A percentile compares a stretch with the other conserved stretches of the same genome.
These are phyloP conservation scores for Himalopsyche japonica DNA, from an alignment of 2,888 invertebrate genomes.

Conservation along the genomic window DNA sequence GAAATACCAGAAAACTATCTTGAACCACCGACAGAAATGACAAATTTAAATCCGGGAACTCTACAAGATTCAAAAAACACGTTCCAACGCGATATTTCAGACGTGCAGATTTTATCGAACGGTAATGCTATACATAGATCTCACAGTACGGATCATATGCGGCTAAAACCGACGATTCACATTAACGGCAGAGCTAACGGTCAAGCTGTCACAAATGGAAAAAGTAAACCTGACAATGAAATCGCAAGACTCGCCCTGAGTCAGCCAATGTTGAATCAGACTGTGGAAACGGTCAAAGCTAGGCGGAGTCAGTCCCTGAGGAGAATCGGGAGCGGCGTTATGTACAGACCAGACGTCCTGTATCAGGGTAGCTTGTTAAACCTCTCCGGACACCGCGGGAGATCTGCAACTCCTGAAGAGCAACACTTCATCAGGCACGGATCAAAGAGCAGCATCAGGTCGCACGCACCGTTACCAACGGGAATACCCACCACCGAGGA, in stretches of 20 bases:
- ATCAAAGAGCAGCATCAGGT: conserved; percentile 55
- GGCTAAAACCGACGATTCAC: conserved; percentile 47
- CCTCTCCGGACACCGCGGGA: conserved; percentile 59
- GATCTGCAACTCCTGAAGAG: conserved; percentile 55
- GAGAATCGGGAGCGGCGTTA: conserved; percentile 71
- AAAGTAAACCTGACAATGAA: conserved; percentile 45
- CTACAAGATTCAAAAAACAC: conserved; percentile 4
- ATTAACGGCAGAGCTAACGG: conserved; percentile 44
- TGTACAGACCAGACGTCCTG: conserved; percentile 85
- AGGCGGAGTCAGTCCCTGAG: conserved; percentile 32
- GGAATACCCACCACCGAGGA: conserved; percentile 49
- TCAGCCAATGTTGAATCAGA: conserved; percentile 67
- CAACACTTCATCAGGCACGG: conserved; percentile 48
- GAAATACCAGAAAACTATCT: conserved; percentile 40
- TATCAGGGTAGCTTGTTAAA: conserved; percentile 78
- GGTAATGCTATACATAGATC: conserved; percentile 59
- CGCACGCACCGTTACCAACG: conserved; percentile 68
- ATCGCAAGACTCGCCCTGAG: conserved; percentile 67
- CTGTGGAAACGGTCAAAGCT: conserved; percentile 50
- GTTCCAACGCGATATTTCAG: background rate
- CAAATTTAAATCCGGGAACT: conserved; percentile 46
- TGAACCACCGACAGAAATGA: conserved; percentile 48
- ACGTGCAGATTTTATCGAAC: conserved; percentile 47
- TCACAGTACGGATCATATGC: conserved; percentile 62
- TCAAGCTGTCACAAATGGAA: conserved; percentile 33